These are phyloP conservation scores for Falco biarmicus DNA, from an alignment of 2,797 vertebrate species.

Conservation along the genomic window DNA sequence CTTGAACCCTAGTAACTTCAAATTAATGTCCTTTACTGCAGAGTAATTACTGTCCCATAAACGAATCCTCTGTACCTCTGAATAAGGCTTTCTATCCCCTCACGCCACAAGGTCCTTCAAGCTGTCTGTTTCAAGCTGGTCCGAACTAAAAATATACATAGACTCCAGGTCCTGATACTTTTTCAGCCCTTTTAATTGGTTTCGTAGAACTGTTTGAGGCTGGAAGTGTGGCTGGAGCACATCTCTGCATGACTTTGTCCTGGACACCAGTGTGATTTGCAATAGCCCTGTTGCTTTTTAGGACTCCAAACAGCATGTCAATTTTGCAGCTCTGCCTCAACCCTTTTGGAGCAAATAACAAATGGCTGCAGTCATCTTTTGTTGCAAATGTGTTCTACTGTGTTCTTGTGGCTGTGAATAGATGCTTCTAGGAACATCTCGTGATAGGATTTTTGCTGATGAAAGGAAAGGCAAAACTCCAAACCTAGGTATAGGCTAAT, in stretches of 20 bases:
- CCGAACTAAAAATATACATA: neutral
- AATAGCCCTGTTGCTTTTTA: neutral
- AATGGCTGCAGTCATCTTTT: neutral
- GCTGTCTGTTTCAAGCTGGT: neutral
- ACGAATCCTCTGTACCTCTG: constrained; percentile 7
- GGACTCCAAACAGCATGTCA: neutral
- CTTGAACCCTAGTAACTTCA: constrained; percentile 30
- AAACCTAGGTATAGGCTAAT: neutral
- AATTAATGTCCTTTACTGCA: neutral
- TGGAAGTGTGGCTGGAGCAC: neutral
- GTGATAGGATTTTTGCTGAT: neutral
- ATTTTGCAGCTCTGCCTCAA: neutral
- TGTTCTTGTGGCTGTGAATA: neutral
- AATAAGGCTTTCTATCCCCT: neutral
- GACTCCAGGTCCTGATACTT: neutral
- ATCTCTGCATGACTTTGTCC: neutral
- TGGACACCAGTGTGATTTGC: neutral
- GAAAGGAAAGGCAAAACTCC: neutral
- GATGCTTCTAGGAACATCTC: neutral
- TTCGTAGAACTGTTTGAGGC: neutral
- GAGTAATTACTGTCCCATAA: constrained; percentile 52
- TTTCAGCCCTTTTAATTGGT: neutral
- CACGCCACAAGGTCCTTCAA: constrained; percentile 13
- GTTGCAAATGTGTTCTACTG: neutral
- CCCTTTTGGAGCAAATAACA: neutral